Base-by-base conservation (phyloP, 2,113 vertebrate genomes). In the Platysternon megacephalum region DNA sequence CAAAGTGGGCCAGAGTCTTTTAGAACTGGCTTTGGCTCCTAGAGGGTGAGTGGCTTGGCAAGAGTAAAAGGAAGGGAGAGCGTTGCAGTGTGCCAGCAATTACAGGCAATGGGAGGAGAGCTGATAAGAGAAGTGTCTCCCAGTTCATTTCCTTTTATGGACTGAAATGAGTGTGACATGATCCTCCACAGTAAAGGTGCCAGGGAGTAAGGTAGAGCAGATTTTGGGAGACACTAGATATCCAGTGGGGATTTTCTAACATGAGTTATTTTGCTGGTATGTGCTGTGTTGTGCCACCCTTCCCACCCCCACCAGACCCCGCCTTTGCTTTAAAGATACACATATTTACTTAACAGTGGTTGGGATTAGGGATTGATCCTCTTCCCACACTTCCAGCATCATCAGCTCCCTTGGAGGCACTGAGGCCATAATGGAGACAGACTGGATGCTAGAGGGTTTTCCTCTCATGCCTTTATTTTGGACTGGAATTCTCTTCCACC, bases 161-260 rank as follows among this genome's bases (percentile, higher is more conserved):
- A 29, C 68, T 0, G 21, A 21, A 90, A 8, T 24, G 79, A 39
- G 52, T 0, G 84, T 0, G 4, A 3, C 1, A 12, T 3, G 86
- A 32, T 19, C 52, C 19, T 0, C 0, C 56, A 1, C 0, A 72
- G 5, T 2, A 58, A 42, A 1, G 44, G 0, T 0, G 88, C 35
- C 84, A 8, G 84, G 84, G 46, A 82, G n/a, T 80, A 24, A 2
- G 79, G 88, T 21, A 8, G 29, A 0, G 1, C 0, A 2, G 5
- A 52, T 1, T 5, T 7, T 0, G 68, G 68, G 2, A 32, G 58
- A 82, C 21, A 17, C 44, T 12, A 0, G 2, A 0, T 17, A 4
- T 12, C 22, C 2, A 39, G 35, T 72, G n/a, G 19, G 65, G 65
- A 72, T 39, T 39, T 72, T 19, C 65, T 21, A 72, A 72, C 17